phyloP scores from a whole-genome alignment of 2,797 vertebrate genomes.

The Mormyrus hasselquistii region DNA sequence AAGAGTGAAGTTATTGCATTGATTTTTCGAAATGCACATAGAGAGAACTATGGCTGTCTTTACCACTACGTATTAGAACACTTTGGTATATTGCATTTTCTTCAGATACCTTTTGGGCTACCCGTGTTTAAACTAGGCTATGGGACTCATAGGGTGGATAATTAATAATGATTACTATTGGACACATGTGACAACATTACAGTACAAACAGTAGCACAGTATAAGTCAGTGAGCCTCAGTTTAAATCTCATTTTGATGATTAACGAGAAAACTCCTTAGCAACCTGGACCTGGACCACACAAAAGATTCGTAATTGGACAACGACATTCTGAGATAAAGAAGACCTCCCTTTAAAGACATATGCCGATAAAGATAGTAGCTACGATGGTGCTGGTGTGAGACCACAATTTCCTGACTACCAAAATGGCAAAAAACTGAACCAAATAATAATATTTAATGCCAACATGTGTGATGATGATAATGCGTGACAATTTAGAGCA shows the following conservation, averaged over 20 bases:
- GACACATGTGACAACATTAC: background rate
- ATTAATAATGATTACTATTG: background rate
- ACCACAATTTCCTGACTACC: background rate
- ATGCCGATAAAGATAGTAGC: background rate
- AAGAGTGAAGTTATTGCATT: slow-evolving; percentile 7
- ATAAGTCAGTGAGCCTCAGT: background rate
- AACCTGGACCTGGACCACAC: background rate
- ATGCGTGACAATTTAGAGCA: background rate
- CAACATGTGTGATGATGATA: background rate
- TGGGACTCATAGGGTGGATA: background rate
- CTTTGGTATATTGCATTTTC: slow-evolving; percentile 17
- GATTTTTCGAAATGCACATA: background rate
- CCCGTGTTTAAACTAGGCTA: background rate
- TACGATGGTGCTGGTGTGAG: background rate
- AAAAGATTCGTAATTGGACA: background rate
- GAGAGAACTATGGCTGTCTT: background rate
- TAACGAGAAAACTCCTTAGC: background rate
- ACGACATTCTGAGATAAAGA: background rate
- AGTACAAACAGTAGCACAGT: background rate
- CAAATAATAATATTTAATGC: background rate
- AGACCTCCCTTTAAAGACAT: background rate
- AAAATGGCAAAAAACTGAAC: background rate
- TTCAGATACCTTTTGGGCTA: background rate
- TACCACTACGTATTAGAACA: background rate
- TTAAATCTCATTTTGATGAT: background rate